Percentiles rank a stretch among this genome's conserved stretches.
Conservation (phyloP, 2,113 vertebrate species). For the Perognathus longimembris region DNA sequence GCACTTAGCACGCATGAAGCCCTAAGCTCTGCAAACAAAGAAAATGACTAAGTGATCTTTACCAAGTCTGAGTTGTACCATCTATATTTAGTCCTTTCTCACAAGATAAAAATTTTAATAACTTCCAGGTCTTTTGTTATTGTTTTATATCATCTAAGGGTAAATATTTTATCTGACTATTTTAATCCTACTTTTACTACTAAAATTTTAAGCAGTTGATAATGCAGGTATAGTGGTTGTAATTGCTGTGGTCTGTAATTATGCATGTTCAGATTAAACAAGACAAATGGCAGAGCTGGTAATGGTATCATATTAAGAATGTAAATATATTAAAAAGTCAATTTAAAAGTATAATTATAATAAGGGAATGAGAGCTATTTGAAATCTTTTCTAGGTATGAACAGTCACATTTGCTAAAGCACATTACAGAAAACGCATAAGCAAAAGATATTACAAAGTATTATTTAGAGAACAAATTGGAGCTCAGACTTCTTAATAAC, state of each 20-base stretch:
- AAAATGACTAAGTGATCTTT: neutral
- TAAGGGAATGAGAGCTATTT: constrained; percentile 58
- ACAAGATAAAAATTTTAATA: constrained; percentile 46
- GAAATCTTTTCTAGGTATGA: constrained; percentile 66
- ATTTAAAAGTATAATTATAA: constrained; percentile 69
- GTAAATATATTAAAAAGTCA: constrained; percentile 54
- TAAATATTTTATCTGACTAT: constrained; percentile 61
- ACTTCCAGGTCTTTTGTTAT: constrained; percentile 23
- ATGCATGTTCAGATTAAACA: constrained; percentile 61
- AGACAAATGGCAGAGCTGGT: constrained; percentile 51
- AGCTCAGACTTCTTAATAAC: constrained; percentile 77
- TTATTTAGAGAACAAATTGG: constrained; percentile 73
- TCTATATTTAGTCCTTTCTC: constrained; percentile 3
- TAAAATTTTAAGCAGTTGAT: constrained; percentile 43
- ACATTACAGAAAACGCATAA: constrained; percentile 69
- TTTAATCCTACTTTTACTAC: constrained; percentile 46
- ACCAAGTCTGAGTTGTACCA: constrained; percentile 45
- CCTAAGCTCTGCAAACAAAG: too few species aligned
- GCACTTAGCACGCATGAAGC: too few species aligned
- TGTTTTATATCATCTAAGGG: constrained; percentile 59
- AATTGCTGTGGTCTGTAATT: constrained; percentile 64
- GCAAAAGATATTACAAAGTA: constrained; percentile 67
- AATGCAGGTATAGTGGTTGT: constrained; percentile 17
- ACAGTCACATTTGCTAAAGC: constrained; percentile 69
- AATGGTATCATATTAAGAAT: constrained; percentile 61